phyloP scores from a whole-genome alignment of 2,888 invertebrate genomes.

The Acanthoscelides obtectus region DNA sequence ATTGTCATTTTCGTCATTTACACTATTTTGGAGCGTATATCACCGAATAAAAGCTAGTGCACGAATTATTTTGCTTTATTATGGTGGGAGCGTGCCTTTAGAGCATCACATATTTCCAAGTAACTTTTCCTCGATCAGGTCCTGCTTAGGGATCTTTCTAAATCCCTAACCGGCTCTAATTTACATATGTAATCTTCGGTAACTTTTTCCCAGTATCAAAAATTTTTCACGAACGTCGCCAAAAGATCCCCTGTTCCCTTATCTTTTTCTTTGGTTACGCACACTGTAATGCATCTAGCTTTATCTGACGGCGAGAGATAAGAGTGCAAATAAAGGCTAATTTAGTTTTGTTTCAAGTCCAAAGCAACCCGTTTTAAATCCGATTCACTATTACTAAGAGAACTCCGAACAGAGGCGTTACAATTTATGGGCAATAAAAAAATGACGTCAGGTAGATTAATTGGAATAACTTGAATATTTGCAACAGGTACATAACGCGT shows the following conservation, averaged over 20 bases:
- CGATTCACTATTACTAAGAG: not conserved
- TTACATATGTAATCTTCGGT: constrained; percentile 37
- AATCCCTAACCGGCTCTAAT: constrained; percentile 20
- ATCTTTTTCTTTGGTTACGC: not conserved
- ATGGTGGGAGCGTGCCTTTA: too few relatives aligned
- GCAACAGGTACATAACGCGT: too few relatives aligned
- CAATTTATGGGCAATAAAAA: too few relatives aligned
- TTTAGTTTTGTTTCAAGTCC: not conserved
- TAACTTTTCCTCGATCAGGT: not conserved
- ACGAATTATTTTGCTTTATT: too few relatives aligned
- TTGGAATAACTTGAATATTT: too few relatives aligned
- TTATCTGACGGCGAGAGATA: not conserved
- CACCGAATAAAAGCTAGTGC: too few relatives aligned
- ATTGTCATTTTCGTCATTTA: too few relatives aligned
- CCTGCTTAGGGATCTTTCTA: not conserved
- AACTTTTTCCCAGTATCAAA: constrained; percentile 8
- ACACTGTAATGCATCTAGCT: not conserved
- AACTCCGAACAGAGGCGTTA: not conserved
- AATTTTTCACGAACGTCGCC: not conserved
- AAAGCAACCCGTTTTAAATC: not conserved
- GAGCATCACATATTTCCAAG: too few relatives aligned
- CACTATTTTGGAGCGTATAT: too few relatives aligned
- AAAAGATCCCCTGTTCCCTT: not conserved
- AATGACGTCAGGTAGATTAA: too few relatives aligned
- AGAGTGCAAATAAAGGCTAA: not conserved